Evolutionary conservation across 2,797 vertebrate genomes (phyloP).

Genomic region (Pterois miles): DNA sequence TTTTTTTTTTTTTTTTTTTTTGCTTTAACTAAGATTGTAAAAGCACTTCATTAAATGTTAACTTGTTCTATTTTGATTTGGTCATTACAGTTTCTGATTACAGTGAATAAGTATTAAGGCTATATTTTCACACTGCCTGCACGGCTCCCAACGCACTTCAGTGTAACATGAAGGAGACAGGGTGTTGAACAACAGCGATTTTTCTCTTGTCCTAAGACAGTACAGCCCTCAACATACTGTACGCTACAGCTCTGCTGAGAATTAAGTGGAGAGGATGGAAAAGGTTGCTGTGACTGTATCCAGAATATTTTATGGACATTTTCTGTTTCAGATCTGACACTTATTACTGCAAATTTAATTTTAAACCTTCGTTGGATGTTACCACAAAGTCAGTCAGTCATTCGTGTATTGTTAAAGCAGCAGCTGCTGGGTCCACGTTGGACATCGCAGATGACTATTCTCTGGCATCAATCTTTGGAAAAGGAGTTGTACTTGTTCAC

Average conservation of each 20-base stretch:
- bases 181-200: slow-evolving; percentile 9
- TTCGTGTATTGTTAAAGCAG: slow-evolving; percentile 38
- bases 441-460: slow-evolving; percentile 38
- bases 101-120: slow-evolving; percentile 13
- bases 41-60: slow-evolving; percentile 64
- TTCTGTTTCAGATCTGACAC: slow-evolving; percentile 35
- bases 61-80: slow-evolving; percentile 52
- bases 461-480: slow-evolving; percentile 27
- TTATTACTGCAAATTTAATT: slow-evolving; percentile 36
- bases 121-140: slow-evolving; percentile 3
- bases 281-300: slow-evolving; percentile 14
- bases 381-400: slow-evolving; percentile 25
- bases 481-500: slow-evolving; percentile 48
- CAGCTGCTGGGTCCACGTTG: slow-evolving; percentile 25
- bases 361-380: slow-evolving; percentile 13
- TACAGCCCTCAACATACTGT: slow-evolving; percentile 16
- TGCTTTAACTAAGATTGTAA: slow-evolving; percentile 33
- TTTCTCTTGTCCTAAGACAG: slow-evolving; percentile 15
- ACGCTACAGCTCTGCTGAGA: slow-evolving; percentile 17
- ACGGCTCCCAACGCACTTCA: slow-evolving; percentile 9
- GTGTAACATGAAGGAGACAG: slow-evolving; percentile 16
- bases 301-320: slow-evolving; percentile 30
- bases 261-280: slow-evolving; percentile 24
- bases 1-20: slow-evolving; percentile 17
- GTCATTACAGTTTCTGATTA: slow-evolving; percentile 38